Percentiles rank a stretch among this genome's conserved stretches.
phyloP scores from a whole-genome alignment of 2,888 invertebrate species.

The Cephalotes varians region DNA sequence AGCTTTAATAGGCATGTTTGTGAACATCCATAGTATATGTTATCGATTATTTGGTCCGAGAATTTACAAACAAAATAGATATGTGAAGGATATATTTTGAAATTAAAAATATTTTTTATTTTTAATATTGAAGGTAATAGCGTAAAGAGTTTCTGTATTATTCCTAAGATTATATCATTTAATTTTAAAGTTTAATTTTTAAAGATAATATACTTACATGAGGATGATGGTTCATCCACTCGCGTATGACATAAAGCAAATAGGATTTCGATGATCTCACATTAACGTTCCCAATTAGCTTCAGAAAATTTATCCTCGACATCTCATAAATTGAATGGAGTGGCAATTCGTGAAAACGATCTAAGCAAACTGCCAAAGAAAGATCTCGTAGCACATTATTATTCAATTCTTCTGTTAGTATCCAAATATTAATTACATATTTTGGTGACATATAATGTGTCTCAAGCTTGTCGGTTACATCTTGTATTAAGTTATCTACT shows the following conservation, averaged over 20 bases:
- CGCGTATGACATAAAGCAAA: not conserved
- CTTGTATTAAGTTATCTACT: not conserved
- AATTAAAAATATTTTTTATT: too few relatives aligned
- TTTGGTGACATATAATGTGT: conserved; percentile 63
- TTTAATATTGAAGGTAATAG: too few relatives aligned
- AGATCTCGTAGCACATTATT: conserved; percentile 72
- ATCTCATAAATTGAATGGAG: conserved; percentile 56
- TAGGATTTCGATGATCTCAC: conserved; percentile 44
- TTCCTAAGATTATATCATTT: too few relatives aligned
- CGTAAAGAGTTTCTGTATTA: too few relatives aligned
- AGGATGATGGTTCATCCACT: not conserved
- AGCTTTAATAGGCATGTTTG: too few relatives aligned
- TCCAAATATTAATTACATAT: conserved; percentile 76
- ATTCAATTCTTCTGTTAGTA: conserved; percentile 73
- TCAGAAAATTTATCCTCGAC: conserved; percentile 65
- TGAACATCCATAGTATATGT: too few relatives aligned
- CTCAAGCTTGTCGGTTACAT: not conserved
- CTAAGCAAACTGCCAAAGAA: conserved; percentile 75
- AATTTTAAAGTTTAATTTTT: not conserved
- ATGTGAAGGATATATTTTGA: too few relatives aligned
- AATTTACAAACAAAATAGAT: too few relatives aligned
- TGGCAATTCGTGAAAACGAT: conserved; percentile 76
- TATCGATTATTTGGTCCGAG: too few relatives aligned
- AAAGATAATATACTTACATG: conserved; percentile 34
- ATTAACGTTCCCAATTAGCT: conserved; percentile 75